Percentiles rank a stretch among this genome's conserved stretches.
Evolutionary conservation across 2,113 vertebrate genomes (phyloP).

Genomic region (Chloebia gouldiae): DNA sequence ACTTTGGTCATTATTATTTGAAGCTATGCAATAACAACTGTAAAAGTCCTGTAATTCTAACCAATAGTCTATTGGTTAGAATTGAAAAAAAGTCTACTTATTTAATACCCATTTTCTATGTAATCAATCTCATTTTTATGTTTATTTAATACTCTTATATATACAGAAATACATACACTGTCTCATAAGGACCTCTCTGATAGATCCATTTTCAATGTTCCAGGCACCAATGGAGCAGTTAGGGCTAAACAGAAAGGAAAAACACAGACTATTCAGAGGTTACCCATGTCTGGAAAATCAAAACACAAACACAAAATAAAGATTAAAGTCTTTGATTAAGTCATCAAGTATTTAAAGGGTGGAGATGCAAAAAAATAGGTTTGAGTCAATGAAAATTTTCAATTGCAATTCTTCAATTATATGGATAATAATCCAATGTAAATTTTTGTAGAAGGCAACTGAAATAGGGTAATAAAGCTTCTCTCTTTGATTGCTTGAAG

Average conservation of each 20-base stretch:
- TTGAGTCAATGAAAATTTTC: background rate
- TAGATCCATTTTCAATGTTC: background rate
- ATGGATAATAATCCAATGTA: background rate
- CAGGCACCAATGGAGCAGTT: fast-evolving
- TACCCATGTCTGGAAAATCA: fast-evolving
- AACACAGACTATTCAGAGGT: background rate
- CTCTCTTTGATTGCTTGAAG: background rate
- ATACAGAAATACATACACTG: background rate
- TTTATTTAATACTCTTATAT: background rate
- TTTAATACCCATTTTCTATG: background rate
- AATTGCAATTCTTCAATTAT: background rate
- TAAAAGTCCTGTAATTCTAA: background rate
- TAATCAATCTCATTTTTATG: background rate
- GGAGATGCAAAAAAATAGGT: background rate
- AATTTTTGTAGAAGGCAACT: background rate
- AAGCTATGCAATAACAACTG: background rate
- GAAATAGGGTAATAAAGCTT: background rate
- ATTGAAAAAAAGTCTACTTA: background rate
- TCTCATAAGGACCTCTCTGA: background rate
- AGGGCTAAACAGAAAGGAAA: background rate
- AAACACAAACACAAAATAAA: background rate
- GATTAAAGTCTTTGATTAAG: background rate
- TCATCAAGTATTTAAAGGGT: background rate
- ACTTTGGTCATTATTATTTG: background rate
- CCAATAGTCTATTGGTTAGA: background rate